Base-by-base conservation (phyloP, 2,888 invertebrate genomes). In the Drosophila neotestacea region DNA sequence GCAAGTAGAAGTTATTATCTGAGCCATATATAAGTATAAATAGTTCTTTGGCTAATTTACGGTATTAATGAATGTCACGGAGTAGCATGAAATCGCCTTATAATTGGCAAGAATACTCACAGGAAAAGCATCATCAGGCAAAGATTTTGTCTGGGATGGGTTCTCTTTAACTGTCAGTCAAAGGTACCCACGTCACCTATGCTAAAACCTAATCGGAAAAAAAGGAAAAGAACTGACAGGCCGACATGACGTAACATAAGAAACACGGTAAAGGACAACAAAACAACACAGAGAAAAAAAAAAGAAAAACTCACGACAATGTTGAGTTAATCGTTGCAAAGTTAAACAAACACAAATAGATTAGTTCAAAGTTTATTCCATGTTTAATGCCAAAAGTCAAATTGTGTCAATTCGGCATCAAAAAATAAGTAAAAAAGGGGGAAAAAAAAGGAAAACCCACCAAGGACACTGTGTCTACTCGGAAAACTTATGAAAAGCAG, bases 281-380 rank as follows among this genome's bases (percentile, higher is more conserved):
- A 36, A 27, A 51, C 13, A 34, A 22, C 22, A 22, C 22, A 22
- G 22, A 22, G 22, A 22, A 22, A 22, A 22, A 2, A 22, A 2
- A 22, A 22, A 22, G 22, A 22, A 27, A 28, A 39, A 60, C 52
- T 63, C 30, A 38, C 27, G 50, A 69, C 51, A 76, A 61, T 52
- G 51, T 69, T 70, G 73, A 79, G 78, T 76, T 89, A 89, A 86
- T 89, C 85, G 87, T 64, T 84, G 71, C 88, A 85, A 89, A 82
- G 90, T 89, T 88, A 89, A 89, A 56, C 79, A 89, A 89, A 88
- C 86, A 89, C 89, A 81, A 86, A 88, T 84, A 88, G 83, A 84
- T 89, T 89, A 83, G 86, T 80, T 86, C 85, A 79, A 79, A 85
- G 88, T 81, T 78, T 81, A 75, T 59, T 68, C 68, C 44, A 62